A percentile compares a stretch with the other conserved stretches of the same genome.
Evolutionary conservation across 2,113 vertebrate species (phyloP).

Genomic region (Nettapus auritus): DNA sequence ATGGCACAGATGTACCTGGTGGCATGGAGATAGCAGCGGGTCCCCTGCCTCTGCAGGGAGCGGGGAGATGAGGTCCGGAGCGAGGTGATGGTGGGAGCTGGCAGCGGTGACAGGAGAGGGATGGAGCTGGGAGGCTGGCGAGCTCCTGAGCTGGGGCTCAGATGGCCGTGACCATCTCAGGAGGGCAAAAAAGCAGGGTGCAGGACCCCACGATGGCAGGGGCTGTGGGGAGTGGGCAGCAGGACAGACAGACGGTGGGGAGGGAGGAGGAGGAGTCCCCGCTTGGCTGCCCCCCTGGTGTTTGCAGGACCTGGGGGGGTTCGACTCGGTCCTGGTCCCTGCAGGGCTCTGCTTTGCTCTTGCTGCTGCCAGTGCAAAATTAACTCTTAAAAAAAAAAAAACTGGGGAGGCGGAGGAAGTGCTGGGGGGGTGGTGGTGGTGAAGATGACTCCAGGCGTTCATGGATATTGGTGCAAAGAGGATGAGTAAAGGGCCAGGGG

Average conservation of each 20-base stretch:
- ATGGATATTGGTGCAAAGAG: accelerated
- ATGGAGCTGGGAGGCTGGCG: background rate
- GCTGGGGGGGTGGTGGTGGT: background rate
- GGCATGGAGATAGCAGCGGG: background rate
- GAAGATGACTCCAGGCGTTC: background rate
- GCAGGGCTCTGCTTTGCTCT: background rate
- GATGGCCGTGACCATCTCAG: background rate
- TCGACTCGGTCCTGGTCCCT: background rate
- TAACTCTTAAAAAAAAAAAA: background rate
- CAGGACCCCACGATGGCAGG: background rate
- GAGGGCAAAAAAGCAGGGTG: background rate
- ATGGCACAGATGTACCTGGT: no score
- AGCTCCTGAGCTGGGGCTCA: background rate
- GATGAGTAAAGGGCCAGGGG: background rate
- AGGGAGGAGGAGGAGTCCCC: background rate
- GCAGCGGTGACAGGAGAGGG: background rate
- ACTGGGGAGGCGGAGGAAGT: background rate
- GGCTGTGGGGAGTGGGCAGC: background rate
- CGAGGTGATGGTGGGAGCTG: background rate
- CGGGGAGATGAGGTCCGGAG: background rate
- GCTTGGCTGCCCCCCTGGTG: background rate
- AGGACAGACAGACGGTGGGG: background rate
- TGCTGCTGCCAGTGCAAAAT: background rate
- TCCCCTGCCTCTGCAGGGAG: background rate
- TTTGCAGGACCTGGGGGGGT: accelerated